These are phyloP conservation scores for Bombus soroeensis DNA, from an alignment of 1,140 invertebrate species.

Conservation along the genomic window DNA sequence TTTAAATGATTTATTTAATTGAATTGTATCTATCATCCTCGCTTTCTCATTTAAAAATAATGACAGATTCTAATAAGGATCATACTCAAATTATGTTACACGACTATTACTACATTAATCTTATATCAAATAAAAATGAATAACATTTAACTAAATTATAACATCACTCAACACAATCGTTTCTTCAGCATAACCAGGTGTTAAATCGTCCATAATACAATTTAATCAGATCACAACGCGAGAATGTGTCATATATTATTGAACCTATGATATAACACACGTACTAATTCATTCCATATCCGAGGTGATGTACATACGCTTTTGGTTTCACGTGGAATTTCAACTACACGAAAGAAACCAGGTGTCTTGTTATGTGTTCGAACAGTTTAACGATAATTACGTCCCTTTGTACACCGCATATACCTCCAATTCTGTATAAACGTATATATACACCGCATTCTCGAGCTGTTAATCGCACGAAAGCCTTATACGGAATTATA, in stretches of 20 bases:
- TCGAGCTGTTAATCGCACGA: constrained; percentile 74
- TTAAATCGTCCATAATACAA: constrained; percentile 71
- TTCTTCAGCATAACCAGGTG: constrained; percentile 30
- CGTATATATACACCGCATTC: constrained; percentile 55
- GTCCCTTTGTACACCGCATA: constrained; percentile 28
- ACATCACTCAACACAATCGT: neutral
- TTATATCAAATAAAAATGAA: neutral
- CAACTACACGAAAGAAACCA: constrained; percentile 57
- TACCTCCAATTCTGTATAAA: constrained; percentile 4
- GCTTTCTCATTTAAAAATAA: no score
- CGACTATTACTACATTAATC: no score
- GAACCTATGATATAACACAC: constrained; percentile 46
- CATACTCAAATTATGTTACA: no score
- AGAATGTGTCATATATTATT: constrained; percentile 63
- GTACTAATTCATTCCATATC: constrained; percentile 65
- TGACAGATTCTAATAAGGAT: no score
- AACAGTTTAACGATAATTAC: constrained; percentile 76
- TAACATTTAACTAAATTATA: neutral
- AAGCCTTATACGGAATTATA: constrained; percentile 72
- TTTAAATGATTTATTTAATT: neutral
- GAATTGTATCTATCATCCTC: neutral
- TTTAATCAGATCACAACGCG: constrained; percentile 72
- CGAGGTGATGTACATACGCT: constrained; percentile 21
- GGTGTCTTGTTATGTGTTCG: constrained; percentile 71
- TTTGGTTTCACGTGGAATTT: constrained; percentile 53